Base-by-base conservation (phyloP, 1,140 invertebrate genomes). In the Trichogramma pretiosum region DNA sequence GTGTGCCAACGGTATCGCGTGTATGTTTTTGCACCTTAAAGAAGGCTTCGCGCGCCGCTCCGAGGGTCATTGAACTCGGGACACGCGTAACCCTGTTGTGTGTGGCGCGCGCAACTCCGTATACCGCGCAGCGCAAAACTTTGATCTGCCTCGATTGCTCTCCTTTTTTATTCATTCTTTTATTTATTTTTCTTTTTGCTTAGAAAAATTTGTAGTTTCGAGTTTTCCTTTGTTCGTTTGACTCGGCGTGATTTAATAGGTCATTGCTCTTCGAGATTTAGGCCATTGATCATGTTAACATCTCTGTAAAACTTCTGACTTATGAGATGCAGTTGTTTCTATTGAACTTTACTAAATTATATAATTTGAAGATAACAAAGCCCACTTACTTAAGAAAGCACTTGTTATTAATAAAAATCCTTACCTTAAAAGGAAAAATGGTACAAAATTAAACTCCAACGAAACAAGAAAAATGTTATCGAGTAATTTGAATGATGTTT, bases 1-100 rank as follows among this genome's bases (percentile, higher is more conserved):
- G 60, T 60, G 60, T 62, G 57, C 60, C 62, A 67, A 66, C 66
- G 63, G 64, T 62, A 68, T 66, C 66, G 62, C 67, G 62, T 65
- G 65, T 64, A 61, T 56, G 63, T 67, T 69, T 67, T 67, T 69
- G 61, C 67, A 61, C 61, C 60, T 61, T 60, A 58, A 64, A 58
- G 60, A 63, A 56, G 56, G 50, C 40, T 41, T 59, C 55, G 28
- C 17, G 18, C 45, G 38, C 22, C 22, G 11, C 36, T 38, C 13
- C 30, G 18, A 5, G 38, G 43, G 49, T 51, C 49, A 41, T 46
- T 18, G 49, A 51, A 51, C 48, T 44, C 48, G 44, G 36, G 48
- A 34, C 45, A 48, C n/a, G n/a, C 32, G 22, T 48, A 44, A 35
- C 43, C 24, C 44, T 36, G 2, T 36, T 17, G 11, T 18, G n/a